Evolutionary conservation across 2,888 invertebrate genomes (phyloP).

Genomic region (Dendrolimus houi): DNA sequence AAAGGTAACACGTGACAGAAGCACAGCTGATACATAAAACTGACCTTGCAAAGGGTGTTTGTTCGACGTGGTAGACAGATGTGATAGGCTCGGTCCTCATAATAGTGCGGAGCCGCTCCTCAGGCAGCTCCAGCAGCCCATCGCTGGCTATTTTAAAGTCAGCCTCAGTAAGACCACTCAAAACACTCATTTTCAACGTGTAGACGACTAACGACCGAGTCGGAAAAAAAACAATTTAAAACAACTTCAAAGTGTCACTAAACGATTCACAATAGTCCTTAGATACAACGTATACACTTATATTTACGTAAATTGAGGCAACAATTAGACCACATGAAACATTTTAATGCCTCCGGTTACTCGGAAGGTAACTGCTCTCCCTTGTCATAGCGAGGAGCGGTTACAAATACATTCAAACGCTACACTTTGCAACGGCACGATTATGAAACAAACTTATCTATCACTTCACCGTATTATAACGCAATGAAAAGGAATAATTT

Average conservation of each 20-base stretch:
- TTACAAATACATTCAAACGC: conserved; percentile 62
- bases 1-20: too few species aligned
- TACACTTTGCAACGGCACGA: conserved; percentile 62
- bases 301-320: conserved; percentile 47
- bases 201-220: conserved; percentile 63
- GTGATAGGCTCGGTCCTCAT: conserved; percentile 85
- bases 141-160: conserved; percentile 79
- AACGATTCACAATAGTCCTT: conserved; percentile 70
- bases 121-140: conserved; percentile 83
- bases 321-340: conserved; percentile 71
- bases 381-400: conserved; percentile 75
- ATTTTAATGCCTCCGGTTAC: conserved; percentile 73
- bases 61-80: conserved; percentile 87
- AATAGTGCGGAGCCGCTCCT: conserved; percentile 80
- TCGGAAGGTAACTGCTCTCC: conserved; percentile 73
- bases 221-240: conserved; percentile 44
- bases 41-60: conserved; percentile 91
- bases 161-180: conserved; percentile 72
- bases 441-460: conserved; percentile 63
- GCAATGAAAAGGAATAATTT: conserved; percentile 66
- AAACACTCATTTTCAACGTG: conserved; percentile 73
- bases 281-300: conserved; percentile 69
- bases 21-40: conserved; percentile 14
- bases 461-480: conserved; percentile 57
- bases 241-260: conserved; percentile 57